Conservation (phyloP, 2,797 vertebrate genomes). For the Sarcoramphus papa region DNA sequence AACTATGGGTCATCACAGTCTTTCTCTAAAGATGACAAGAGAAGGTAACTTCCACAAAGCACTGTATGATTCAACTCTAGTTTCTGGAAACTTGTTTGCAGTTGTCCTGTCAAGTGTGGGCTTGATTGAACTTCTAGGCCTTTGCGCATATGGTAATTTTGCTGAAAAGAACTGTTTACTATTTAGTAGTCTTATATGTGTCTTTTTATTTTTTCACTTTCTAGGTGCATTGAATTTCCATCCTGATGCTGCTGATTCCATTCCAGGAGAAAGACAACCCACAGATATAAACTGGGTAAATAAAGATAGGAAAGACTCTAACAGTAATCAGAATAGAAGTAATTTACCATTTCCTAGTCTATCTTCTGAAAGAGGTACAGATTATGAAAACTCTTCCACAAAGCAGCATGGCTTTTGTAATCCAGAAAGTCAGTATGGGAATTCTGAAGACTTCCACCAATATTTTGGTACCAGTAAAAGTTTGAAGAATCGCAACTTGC, state of each 20-base stretch:
- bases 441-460: conserved; percentile 66
- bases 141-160: not conserved
- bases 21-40: not conserved
- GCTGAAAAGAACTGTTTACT: not conserved
- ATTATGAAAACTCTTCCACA: conserved; percentile 61
- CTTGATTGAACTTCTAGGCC: not conserved
- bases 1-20: not conserved
- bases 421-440: conserved; percentile 67
- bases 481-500: conserved; percentile 69
- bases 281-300: conserved; percentile 74
- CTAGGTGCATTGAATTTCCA: conserved; percentile 56
- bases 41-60: not conserved
- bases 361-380: conserved; percentile 65
- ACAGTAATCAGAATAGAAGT: conserved; percentile 71
- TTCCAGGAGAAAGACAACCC: conserved; percentile 72
- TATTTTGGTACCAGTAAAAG: conserved; percentile 61
- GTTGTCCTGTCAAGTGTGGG: not conserved
- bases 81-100: not conserved
- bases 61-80: not conserved
- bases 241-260: conserved; percentile 75
- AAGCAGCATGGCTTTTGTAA: conserved; percentile 63
- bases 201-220: not conserved
- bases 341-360: conserved; percentile 65
- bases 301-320: conserved; percentile 75
- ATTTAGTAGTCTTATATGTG: not conserved